A percentile compares a stretch with the other conserved stretches of the same genome.
phyloP scores from a whole-genome alignment of 2,797 vertebrate genomes.

The Catamblyrhynchus diadema region DNA sequence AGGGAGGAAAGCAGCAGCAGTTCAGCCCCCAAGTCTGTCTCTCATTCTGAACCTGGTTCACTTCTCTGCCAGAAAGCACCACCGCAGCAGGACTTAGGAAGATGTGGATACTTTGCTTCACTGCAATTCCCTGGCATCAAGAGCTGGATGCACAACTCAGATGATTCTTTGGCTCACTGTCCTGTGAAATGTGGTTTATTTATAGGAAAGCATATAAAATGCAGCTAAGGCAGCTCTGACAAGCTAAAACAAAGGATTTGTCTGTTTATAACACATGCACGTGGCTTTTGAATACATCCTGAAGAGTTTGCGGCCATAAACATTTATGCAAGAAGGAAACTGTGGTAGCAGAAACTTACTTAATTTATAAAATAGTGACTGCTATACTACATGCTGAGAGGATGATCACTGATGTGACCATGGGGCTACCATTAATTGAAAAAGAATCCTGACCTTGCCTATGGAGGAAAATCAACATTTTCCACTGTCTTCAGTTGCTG shows the following conservation, averaged over 20 bases:
- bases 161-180: not conserved
- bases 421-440: not conserved
- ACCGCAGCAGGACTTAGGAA: slow-evolving; percentile 23
- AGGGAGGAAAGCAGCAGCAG: not conserved
- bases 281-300: not conserved
- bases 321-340: not conserved
- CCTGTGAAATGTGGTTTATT: not conserved
- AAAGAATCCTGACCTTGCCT: not conserved
- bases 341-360: not conserved
- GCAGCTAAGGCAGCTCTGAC: not conserved
- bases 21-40: fast-evolving
- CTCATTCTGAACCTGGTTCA: not conserved
- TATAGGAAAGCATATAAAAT: not conserved
- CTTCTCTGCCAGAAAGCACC: slow-evolving; percentile 16
- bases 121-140: not conserved
- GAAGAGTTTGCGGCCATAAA: not conserved
- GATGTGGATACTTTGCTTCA: not conserved
- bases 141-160: not conserved
- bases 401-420: not conserved
- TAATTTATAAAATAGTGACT: not conserved
- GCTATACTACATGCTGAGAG: fast-evolving
- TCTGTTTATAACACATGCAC: not conserved
- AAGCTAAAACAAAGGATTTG: not conserved
- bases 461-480: not conserved
- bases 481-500: not conserved